Percentiles rank a stretch among this genome's conserved stretches.
phyloP scores from a whole-genome alignment of 2,888 invertebrate species.

The Amphipyra berbera region DNA sequence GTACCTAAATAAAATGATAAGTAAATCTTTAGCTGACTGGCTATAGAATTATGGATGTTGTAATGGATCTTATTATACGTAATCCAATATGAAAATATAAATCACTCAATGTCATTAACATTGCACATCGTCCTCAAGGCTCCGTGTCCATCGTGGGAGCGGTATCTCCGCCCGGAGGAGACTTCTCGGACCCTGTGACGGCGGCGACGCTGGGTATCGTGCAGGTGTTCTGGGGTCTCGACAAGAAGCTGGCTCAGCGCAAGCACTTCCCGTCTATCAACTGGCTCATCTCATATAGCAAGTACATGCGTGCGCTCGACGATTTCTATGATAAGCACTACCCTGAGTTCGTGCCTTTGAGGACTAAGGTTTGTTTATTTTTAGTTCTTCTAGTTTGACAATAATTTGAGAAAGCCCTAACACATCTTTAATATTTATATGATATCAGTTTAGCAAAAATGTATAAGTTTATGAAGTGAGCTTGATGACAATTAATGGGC shows the following conservation, averaged over 20 bases:
- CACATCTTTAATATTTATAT: too few relatives aligned
- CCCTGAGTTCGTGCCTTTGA: conserved; percentile 98
- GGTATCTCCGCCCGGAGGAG: conserved; percentile 99
- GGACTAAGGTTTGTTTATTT: conserved; percentile 93
- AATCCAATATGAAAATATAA: too few relatives aligned
- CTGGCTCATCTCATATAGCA: conserved; percentile 99
- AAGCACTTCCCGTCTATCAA: conserved; percentile 99
- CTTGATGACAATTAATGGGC: too few relatives aligned
- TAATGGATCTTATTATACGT: too few relatives aligned
- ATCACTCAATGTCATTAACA: too few relatives aligned
- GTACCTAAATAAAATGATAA: too few relatives aligned
- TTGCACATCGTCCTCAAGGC: conserved; percentile 77
- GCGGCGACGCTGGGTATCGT: conserved; percentile 99
- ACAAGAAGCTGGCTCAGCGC: conserved; percentile 99
- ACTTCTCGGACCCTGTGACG: conserved; percentile 99
- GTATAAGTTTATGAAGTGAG: too few relatives aligned
- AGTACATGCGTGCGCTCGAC: conserved; percentile 99
- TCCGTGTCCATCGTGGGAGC: conserved; percentile 99
- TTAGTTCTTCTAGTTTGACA: too few relatives aligned
- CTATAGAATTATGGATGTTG: too few relatives aligned
- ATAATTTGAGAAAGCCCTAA: too few relatives aligned
- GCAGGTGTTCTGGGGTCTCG: conserved; percentile 99
- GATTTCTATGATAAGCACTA: conserved; percentile 99
- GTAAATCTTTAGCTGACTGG: too few relatives aligned
- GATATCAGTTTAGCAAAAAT: too few relatives aligned